Base-by-base conservation (phyloP, 2,888 invertebrate genomes). In the Lottia scabra region DNA sequence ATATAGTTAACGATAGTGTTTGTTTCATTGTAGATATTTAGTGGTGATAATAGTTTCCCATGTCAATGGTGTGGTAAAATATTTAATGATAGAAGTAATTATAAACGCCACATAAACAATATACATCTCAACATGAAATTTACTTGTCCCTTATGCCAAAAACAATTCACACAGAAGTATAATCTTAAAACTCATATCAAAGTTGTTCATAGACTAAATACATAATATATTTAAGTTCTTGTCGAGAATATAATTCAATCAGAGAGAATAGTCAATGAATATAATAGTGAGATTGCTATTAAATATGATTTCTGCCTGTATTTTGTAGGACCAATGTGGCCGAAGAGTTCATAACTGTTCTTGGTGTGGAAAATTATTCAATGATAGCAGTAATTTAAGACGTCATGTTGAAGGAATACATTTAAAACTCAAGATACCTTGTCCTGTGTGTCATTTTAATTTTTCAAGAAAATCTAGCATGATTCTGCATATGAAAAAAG, bases 351-450 rank as follows among this genome's bases (percentile, higher is more conserved):
- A 56, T 56, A 23, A 56, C 23, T 56, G 56, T 56, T 56, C 56
- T 23, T 56, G 56, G 56, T 56, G 56, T 56, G 56, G 13, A 56
- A 56, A 56, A 15, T 10, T 13, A 23, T 56, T 56, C 15, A 56
- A 56, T 56, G 56, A 56, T 56, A 23, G 56, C 56, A 56, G 56
- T 56, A 56, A 56, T 56, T 56, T 56, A 23, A 56, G 56, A 23
- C 19, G 56, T 23, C 56, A 56, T 23, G 13, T 56, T 23, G 19
- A 56, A 56, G 23, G 56, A 19, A 56, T 56, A 23, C 56, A 56
- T 56, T 23, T 56, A 23, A 23, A 56, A 12, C 19, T 56, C 23
- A 56, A 56, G 56, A 56, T 56, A 23, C 19, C 19, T 56, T 56
- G 56, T 56, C 56, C 56, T 23, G 23, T 56, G 8, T 56, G 56